phyloP scores from a whole-genome alignment of 2,113 vertebrate species.

The Mellivora capensis region DNA sequence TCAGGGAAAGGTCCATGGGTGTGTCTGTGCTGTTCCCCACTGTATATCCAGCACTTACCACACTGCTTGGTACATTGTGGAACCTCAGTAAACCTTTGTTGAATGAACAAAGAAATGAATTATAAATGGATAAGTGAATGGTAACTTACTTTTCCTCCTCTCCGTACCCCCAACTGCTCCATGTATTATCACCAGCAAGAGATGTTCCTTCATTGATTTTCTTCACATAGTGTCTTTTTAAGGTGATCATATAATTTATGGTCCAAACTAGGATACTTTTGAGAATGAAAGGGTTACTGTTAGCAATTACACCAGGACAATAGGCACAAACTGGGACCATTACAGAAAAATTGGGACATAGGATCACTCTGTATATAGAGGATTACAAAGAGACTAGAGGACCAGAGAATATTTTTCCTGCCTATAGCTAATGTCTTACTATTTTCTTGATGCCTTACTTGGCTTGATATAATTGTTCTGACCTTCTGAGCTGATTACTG shows the following conservation, averaged over 20 bases:
- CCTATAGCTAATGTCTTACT: neutral
- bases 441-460: constrained; percentile 12
- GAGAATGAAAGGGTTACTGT: neutral
- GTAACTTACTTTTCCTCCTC: neutral
- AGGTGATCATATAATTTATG: neutral
- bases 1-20: neutral
- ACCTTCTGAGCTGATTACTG: constrained; percentile 17
- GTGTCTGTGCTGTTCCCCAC: neutral
- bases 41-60: neutral
- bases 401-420: neutral
- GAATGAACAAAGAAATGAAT: neutral
- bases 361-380: neutral
- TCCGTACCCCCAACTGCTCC: neutral
- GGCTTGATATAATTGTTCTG: constrained; percentile 27
- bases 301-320: neutral
- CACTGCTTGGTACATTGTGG: neutral
- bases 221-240: neutral
- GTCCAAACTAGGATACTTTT: neutral
- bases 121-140: neutral
- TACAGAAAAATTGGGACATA: neutral
- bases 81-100: neutral
- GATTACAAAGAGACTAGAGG: neutral
- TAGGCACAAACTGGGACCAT: neutral
- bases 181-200: neutral
- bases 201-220: neutral